Base-by-base conservation (phyloP, 2,888 invertebrate species). In the Thyatira batis region DNA sequence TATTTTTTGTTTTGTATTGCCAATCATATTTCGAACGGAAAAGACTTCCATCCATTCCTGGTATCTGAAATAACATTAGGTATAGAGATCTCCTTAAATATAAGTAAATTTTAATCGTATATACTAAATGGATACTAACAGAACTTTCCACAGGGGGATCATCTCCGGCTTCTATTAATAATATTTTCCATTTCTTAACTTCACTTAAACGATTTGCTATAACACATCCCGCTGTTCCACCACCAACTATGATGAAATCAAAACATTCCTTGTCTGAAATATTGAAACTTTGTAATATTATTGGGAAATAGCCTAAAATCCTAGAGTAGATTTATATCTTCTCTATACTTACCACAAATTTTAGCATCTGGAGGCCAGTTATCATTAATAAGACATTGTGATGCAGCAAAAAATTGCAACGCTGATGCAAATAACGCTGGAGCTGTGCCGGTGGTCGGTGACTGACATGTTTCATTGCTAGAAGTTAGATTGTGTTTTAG, bases 1-100 rank as follows among this genome's bases (percentile, higher is more conserved):
- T 94, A 0, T 96, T 95, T 70, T 96, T 95, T 0, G 95, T 96
- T 79, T 95, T 95, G 80, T 96, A 97, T 76, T 95, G 94, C 97
- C 97, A 97, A 78, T 97, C 97, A 52, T 96, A 78, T 69, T 64
- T 50, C 9, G 69, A 88, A 71, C 94, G 39, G 28, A 50, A 63
- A 9, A 51, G 13, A 8, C n/a, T 33, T 23, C 48, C 28, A 39
- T 48, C 49, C 1, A 27, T 10, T n/a, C 44, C 25, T 25, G 53
- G 45, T 52, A 75, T 58, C 75, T 75, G 49, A 20, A 64, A 65
- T 45, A 48, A 39, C n/a, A 13, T 33, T 2, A n/a, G n/a, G n/a
- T n/a, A n/a, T n/a, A n/a, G n/a, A n/a, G n/a, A n/a, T n/a, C n/a
- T n/a, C n/a, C n/a, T n/a, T n/a, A n/a, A n/a, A 11, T 30, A 28